phyloP scores from a whole-genome alignment of 2,113 vertebrate genomes.

The Megaceryle maxima region DNA sequence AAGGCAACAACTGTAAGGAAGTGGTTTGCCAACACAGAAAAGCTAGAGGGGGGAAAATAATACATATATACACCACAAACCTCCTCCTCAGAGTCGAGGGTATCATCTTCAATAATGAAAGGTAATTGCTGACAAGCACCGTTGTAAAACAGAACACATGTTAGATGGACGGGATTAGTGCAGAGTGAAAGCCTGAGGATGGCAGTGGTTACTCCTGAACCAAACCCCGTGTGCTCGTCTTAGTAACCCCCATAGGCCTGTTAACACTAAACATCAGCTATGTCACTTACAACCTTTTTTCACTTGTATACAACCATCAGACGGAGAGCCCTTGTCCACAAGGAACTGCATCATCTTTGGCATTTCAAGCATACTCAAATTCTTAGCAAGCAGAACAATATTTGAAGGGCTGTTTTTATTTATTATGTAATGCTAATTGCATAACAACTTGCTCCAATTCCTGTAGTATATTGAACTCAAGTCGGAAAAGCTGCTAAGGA shows the following conservation, averaged over 20 bases:
- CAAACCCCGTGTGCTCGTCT: not conserved
- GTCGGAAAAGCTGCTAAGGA: not conserved
- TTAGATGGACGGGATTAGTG: conserved; percentile 1
- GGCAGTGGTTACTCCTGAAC: not conserved
- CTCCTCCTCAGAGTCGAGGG: conserved; percentile 58
- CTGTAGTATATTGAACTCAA: not conserved
- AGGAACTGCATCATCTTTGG: not conserved
- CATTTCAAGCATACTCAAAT: not conserved
- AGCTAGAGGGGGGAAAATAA: not conserved
- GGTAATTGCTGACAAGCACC: conserved; percentile 54
- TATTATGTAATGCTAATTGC: not conserved
- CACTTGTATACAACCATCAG: not conserved
- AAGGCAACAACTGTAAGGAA: not conserved
- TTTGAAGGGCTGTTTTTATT: not conserved
- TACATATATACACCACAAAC: conserved; percentile 53
- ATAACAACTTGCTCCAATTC: not conserved
- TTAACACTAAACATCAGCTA: not conserved
- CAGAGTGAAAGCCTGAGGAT: not conserved
- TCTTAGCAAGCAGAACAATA: not conserved
- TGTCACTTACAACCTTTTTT: not conserved
- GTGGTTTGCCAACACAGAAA: not conserved
- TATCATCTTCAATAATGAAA: conserved; percentile 63
- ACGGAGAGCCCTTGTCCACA: not conserved
- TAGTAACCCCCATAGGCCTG: not conserved
- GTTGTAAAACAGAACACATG: conserved; percentile 35